Base-by-base conservation (phyloP, 1,140 invertebrate species). In the Chlorops oryzae region DNA sequence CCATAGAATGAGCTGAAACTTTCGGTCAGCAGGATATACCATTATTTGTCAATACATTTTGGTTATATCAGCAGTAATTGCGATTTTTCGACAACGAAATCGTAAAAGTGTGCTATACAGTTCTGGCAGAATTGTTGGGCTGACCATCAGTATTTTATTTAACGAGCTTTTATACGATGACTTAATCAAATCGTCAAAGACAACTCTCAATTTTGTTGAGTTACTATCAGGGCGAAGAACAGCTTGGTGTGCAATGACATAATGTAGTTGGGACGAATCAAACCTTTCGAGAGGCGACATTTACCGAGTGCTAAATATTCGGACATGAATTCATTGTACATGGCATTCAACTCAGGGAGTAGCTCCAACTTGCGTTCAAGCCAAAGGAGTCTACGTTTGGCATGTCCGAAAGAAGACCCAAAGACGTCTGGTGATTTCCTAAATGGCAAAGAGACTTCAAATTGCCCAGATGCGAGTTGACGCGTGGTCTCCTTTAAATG, bases 1-100 rank as follows among this genome's bases (percentile, higher is more conserved):
- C 65, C 73, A 74, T 1, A 75, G 18, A 24, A 75, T 67, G 13
- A 58, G 41, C 59, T 75, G 72, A 42, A 61, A 65, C 15, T 42
- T 50, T 17, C 49, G 21, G 44, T 67, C 38, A 17, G 52, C 34
- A 35, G 41, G 9, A 44, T 53, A 23, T 4, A 70, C 22, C 21
- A 7, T 15, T 12, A 72, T 55, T 39, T 62, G 61, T 3, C 64
- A 53, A 49, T 60, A 74, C 62, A 72, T 70, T 50, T 70, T 62
- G 21, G 56, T 24, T 6, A 56, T 51, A 34, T 63, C 57, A 10
- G 56, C 59, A 22, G 57, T 57, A 12, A 59, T 46, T 17, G 46
- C 50, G 55, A 40, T 39, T 57, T 54, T 5, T 58, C 57, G 17
- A 62, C 51, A 67, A 63, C 74, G 18, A 74, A 42, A 44, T 73